A percentile compares a stretch with the other conserved stretches of the same genome.
These are phyloP conservation scores for Heteromormyrus szaboi DNA, from an alignment of 2,797 vertebrate genomes.

Conservation along the genomic window DNA sequence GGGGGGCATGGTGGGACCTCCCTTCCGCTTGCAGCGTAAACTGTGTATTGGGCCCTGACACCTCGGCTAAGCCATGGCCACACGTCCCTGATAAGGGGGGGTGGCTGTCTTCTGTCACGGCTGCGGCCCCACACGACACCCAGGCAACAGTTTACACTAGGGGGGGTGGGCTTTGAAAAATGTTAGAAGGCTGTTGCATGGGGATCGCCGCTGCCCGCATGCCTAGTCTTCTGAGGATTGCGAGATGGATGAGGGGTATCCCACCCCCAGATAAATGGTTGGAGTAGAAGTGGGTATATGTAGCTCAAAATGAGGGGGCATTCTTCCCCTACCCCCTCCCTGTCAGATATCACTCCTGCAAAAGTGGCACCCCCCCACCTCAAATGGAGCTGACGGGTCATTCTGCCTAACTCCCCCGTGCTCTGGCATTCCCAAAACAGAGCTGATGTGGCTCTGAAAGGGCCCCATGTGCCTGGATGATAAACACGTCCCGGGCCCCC, in stretches of 20 bases:
- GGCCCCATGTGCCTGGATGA: conserved; percentile 23
- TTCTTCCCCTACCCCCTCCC: not conserved
- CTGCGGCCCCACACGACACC: conserved; percentile 24
- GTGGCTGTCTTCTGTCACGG: conserved; percentile 44
- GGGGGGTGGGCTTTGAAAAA: conserved; percentile 27
- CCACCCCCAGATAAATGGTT: not conserved
- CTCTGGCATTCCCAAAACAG: not conserved
- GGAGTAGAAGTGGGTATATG: not conserved
- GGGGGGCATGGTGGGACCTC: not conserved
- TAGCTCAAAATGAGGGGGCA: not conserved
- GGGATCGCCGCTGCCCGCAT: not conserved
- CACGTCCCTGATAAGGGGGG: conserved; percentile 20
- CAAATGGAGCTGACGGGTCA: not conserved
- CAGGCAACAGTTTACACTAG: conserved; percentile 43
- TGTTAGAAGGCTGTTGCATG: not conserved
- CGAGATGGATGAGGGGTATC: not conserved
- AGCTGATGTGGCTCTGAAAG: conserved; percentile 25
- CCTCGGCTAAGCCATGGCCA: not conserved
- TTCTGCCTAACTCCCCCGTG: not conserved
- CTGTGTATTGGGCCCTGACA: conserved; percentile 18
- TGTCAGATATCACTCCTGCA: not conserved
- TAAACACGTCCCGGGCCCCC: conserved; percentile 33
- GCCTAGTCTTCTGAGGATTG: not conserved
- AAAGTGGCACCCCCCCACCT: not conserved
- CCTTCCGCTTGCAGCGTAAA: conserved; percentile 1